Evolutionary conservation across 2,888 invertebrate species (phyloP).

Genomic region (Sussaba pulchella): DNA sequence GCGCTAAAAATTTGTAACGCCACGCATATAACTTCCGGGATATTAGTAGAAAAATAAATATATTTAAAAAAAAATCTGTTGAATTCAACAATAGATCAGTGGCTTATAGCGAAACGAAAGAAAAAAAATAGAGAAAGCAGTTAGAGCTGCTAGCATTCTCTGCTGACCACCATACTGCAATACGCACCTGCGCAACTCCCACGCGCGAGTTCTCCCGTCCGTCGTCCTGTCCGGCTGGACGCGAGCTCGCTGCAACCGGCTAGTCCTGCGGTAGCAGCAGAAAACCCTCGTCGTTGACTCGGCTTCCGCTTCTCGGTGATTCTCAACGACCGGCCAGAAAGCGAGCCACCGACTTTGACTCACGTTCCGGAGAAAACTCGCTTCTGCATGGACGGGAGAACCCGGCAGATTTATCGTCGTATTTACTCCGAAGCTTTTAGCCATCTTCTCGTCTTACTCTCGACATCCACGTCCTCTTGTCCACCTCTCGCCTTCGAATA

Average conservation of each 20-base stretch:
- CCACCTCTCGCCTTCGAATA: constrained; percentile 5
- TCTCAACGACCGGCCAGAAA: constrained; percentile 19
- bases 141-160: neutral
- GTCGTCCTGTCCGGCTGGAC: constrained; percentile 25
- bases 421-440: constrained; percentile 41
- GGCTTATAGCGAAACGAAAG: neutral
- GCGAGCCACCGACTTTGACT: constrained; percentile 36
- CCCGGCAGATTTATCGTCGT: constrained; percentile 45
- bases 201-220: constrained; percentile 27
- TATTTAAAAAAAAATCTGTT: neutral
- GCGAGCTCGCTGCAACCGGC: constrained; percentile 21
- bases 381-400: constrained; percentile 39
- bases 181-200: constrained; percentile 52
- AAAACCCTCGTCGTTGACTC: constrained; percentile 42
- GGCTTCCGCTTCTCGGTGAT: constrained; percentile 29
- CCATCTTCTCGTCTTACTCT: constrained; percentile 63
- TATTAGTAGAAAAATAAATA: neutral
- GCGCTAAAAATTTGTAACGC: neutral
- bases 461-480: constrained; percentile 10
- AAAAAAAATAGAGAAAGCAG: constrained; percentile 34
- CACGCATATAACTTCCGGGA: neutral
- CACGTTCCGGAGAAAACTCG: constrained; percentile 48
- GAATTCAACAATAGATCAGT: constrained; percentile 18
- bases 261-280: constrained; percentile 26
- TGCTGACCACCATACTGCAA: constrained; percentile 1